phyloP scores from a whole-genome alignment of 2,113 vertebrate species.

The Thalassarche chlororhynchos region DNA sequence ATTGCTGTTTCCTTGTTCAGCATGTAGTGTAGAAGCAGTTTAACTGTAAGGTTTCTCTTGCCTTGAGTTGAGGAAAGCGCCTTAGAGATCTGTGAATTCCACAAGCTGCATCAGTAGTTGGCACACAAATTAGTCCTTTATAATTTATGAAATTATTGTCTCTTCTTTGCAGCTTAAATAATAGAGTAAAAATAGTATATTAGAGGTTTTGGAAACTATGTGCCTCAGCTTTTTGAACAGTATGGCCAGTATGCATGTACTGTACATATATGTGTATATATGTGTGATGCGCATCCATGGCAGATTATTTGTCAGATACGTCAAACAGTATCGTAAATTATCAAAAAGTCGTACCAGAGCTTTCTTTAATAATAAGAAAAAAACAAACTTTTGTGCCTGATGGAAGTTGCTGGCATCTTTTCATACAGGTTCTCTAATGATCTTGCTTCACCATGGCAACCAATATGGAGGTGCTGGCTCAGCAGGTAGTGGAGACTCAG shows the following conservation, averaged over 20 bases:
- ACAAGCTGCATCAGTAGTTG: not conserved
- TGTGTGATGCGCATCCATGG: fast-evolving
- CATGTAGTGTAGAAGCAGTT: not conserved
- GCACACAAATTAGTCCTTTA: not conserved
- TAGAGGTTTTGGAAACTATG: not conserved
- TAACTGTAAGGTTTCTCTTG: not conserved
- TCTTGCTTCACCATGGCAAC: constrained; percentile 88
- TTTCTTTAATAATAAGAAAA: constrained; percentile 35
- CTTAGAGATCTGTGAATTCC: not conserved
- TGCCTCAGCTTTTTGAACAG: not conserved
- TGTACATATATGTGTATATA: fast-evolving
- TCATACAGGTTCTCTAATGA: constrained; percentile 89
- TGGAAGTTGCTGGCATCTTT: constrained; percentile 80
- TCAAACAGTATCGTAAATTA: not conserved
- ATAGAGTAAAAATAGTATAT: not conserved
- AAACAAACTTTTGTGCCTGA: constrained; percentile 66
- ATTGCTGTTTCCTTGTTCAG: not conserved
- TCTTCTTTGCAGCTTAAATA: not conserved
- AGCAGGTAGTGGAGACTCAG: constrained; percentile 89
- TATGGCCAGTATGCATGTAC: not conserved
- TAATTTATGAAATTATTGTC: not conserved
- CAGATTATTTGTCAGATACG: not conserved
- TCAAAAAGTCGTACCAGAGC: not conserved
- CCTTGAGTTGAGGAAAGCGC: not conserved
- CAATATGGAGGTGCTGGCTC: constrained; percentile 88